These are phyloP conservation scores for Porites lutea DNA, from an alignment of 64 coral and sea anemone species.

Conservation along the genomic window DNA sequence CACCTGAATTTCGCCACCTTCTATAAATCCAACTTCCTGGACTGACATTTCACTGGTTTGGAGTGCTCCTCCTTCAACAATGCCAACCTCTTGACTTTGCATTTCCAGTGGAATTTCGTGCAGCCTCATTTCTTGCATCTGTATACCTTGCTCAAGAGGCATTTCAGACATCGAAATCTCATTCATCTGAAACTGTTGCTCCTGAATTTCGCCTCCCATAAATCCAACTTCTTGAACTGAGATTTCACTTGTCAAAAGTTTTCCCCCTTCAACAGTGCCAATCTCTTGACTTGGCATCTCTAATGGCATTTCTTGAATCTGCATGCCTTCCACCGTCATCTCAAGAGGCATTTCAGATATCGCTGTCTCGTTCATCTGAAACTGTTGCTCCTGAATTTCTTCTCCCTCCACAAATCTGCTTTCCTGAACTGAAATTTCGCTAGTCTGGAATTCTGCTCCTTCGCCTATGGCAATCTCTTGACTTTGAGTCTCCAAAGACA, in stretches of 20 bases:
- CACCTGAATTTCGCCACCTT: background rate
- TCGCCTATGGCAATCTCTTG: background rate
- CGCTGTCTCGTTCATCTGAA: background rate
- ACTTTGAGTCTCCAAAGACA: background rate
- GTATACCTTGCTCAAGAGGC: conserved; percentile 18
- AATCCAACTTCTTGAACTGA: background rate
- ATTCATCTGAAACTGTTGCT: conserved; percentile 1
- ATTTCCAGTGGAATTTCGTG: background rate
- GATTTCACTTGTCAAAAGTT: background rate
- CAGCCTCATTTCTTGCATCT: background rate
- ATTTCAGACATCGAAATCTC: conserved; percentile 12
- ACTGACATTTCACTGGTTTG: background rate
- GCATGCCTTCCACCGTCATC: background rate
- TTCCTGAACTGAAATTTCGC: conserved; percentile 30
- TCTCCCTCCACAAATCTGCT: background rate
- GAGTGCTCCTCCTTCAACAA: background rate
- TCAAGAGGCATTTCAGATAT: conserved; percentile 30
- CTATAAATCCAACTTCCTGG: background rate
- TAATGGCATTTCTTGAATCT: background rate
- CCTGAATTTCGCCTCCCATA: background rate
- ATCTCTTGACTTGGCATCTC: background rate
- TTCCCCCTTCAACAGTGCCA: too few relatives aligned
- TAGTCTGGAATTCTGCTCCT: background rate
- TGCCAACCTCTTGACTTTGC: conserved; percentile 1
- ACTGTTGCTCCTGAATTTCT: background rate